Conservation (phyloP, 64 coral and sea anemone species). For the Stylophora pistillata region DNA sequence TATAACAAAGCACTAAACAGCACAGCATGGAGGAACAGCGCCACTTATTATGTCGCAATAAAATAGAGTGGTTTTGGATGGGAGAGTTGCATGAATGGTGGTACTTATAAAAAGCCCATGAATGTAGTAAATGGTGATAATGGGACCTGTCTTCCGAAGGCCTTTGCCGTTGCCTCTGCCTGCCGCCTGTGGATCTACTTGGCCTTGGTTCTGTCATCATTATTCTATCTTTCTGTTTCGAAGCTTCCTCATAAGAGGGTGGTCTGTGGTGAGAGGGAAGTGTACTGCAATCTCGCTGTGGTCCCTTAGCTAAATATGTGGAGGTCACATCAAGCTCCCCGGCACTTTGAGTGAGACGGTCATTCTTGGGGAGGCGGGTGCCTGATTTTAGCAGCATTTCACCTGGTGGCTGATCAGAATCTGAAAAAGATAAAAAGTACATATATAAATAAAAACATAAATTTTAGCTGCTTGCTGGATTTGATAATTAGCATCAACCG, state of each 20-base stretch:
- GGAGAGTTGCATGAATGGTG: no score
- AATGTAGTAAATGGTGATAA: conserved; percentile 46
- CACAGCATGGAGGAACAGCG: no score
- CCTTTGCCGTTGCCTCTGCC: no score
- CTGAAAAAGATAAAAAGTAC: no score
- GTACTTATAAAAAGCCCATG: no score
- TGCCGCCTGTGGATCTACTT: no score
- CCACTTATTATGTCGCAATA: no score
- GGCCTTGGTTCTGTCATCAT: no score
- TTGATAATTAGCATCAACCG: not conserved
- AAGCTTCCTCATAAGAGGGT: conserved; percentile 76
- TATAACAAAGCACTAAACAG: no score
- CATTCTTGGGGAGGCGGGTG: conserved; percentile 45
- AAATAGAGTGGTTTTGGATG: no score
- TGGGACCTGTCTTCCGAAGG: not conserved
- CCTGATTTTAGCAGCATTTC: conserved; percentile 24
- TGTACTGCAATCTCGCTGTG: conserved; percentile 22
- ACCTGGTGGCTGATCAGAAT: no score
- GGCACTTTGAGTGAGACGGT: conserved; percentile 58
- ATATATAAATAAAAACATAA: not conserved
- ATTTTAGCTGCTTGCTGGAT: not conserved
- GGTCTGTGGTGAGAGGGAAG: conserved; percentile 61
- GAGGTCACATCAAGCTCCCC: conserved; percentile 42
- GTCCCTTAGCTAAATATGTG: conserved; percentile 55
- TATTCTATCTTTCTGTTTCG: conserved; percentile 30